Conservation (phyloP, 2,113 vertebrate species). For the Cochlearius cochlearius region DNA sequence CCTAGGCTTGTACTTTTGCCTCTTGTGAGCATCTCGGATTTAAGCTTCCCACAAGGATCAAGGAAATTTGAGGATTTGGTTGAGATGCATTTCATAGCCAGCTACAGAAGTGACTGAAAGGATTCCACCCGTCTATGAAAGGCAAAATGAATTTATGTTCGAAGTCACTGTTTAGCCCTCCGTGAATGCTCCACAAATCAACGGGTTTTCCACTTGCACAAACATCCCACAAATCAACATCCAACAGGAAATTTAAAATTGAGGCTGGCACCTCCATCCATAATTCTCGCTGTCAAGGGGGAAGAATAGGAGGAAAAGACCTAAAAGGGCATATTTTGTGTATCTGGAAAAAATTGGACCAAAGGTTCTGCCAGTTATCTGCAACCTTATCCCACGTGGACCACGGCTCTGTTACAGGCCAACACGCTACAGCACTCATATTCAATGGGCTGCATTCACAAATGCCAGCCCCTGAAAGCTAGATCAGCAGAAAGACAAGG, state of each 20-base stretch:
- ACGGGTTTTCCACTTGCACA: background rate
- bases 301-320: conserved; percentile 52
- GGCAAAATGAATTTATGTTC: background rate
- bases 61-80: background rate
- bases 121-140: background rate
- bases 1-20: background rate
- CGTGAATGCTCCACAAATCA: background rate
- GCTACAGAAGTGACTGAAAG: background rate
- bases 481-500: background rate
- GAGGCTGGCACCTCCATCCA: conserved; percentile 18
- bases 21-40: background rate
- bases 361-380: conserved; percentile 32
- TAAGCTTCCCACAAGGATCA: background rate
- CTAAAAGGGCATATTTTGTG: conserved; percentile 20
- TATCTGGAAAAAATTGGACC: background rate
- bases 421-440: background rate
- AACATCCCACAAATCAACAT: conserved; percentile 21
- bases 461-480: background rate
- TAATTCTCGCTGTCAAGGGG: background rate
- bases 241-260: conserved; percentile 21
- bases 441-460: conserved; percentile 45
- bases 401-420: background rate
- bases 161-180: background rate
- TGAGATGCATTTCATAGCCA: background rate
- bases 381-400: background rate